phyloP scores from a whole-genome alignment of 2,113 vertebrate genomes.

The Suncus etruscus region DNA sequence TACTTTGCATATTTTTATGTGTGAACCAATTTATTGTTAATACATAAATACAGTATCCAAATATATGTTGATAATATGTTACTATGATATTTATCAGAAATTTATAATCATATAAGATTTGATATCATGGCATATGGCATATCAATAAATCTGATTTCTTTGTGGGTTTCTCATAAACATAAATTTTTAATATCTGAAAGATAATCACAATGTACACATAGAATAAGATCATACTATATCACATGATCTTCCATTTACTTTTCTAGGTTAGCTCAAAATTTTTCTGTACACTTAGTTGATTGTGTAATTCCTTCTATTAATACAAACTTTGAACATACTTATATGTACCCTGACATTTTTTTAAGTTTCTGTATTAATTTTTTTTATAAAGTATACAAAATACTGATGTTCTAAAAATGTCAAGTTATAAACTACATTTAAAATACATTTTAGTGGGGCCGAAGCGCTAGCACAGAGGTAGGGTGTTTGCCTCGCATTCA shows the following conservation, averaged over 20 bases:
- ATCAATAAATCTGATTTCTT: background rate
- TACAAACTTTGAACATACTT: background rate
- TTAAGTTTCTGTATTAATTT: background rate
- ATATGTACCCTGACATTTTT: background rate
- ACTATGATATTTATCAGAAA: constrained; percentile 47
- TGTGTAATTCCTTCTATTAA: background rate
- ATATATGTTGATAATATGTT: constrained; percentile 16
- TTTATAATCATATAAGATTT: background rate
- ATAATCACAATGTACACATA: background rate
- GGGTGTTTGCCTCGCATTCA: too few species aligned
- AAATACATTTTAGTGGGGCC: too few species aligned
- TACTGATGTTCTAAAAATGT: constrained; percentile 9
- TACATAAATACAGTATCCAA: background rate
- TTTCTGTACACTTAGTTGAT: background rate
- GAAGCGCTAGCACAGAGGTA: too few species aligned
- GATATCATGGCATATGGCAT: background rate
- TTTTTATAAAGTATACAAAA: background rate
- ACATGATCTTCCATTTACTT: constrained; percentile 9
- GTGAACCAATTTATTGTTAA: constrained; percentile 1
- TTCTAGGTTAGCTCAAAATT: background rate
- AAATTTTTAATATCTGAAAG: background rate
- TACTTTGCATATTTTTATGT: background rate
- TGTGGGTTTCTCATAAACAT: background rate
- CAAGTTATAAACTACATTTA: background rate
- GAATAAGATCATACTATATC: background rate